phyloP scores from a whole-genome alignment of 2,113 vertebrate species.

The Amia ocellicauda region DNA sequence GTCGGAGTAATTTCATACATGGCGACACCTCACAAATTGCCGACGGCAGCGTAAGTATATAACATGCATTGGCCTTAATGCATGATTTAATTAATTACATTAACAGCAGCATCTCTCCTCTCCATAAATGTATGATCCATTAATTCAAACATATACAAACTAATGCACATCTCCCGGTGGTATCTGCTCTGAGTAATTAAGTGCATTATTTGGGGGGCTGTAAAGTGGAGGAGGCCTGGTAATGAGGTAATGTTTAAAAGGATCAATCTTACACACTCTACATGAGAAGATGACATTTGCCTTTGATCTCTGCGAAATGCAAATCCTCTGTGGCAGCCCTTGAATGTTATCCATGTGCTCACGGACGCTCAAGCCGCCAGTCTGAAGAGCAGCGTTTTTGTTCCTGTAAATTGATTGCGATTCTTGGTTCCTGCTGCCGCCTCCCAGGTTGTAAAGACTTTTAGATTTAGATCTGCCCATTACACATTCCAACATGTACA shows the following conservation, averaged over 20 bases:
- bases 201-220: constrained; percentile 12
- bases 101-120: not conserved
- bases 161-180: not conserved
- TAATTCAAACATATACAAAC: not conserved
- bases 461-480: not conserved
- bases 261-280: constrained; percentile 31
- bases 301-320: constrained; percentile 32
- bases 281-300: constrained; percentile 4
- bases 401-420: constrained; percentile 10
- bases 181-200: not conserved
- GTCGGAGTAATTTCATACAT: not conserved
- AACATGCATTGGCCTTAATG: not conserved
- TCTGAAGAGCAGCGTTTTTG: not conserved
- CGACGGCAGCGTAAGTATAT: not conserved
- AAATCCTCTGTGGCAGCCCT: constrained; percentile 19
- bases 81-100: constrained; percentile 7
- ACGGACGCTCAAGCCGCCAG: constrained; percentile 22
- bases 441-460: not conserved
- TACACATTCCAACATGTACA: not conserved
- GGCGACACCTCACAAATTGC: not conserved
- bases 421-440: constrained; percentile 1
- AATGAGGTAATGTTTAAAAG: constrained; percentile 28
- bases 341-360: constrained; percentile 17
- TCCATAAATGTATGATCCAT: constrained; percentile 6
- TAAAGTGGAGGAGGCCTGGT: not conserved